A percentile compares a stretch with the other conserved stretches of the same genome.
Evolutionary conservation across 1,140 invertebrate species (phyloP).

Genomic region (Thereuonema tuberculata): DNA sequence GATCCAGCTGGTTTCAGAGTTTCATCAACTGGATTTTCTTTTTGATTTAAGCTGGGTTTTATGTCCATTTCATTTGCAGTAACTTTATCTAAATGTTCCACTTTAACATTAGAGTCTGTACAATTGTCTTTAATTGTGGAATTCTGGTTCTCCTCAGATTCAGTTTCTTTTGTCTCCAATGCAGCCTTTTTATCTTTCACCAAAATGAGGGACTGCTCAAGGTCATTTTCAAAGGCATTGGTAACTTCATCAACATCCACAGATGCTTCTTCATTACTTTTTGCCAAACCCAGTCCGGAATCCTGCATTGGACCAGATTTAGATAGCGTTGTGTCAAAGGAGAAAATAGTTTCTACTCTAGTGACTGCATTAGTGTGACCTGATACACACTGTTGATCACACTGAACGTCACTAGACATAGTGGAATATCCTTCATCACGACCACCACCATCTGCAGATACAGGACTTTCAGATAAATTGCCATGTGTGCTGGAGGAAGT

Average conservation of each 20-base stretch:
- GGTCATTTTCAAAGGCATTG: slow-evolving; percentile 1
- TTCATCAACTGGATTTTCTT: not conserved
- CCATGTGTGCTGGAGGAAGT: no score
- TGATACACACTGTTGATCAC: slow-evolving; percentile 17
- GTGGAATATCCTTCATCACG: slow-evolving; percentile 71
- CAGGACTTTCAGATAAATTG: not conserved
- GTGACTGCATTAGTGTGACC: not conserved
- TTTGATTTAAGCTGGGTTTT: no score
- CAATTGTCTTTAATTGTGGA: not conserved
- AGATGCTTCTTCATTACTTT: not conserved
- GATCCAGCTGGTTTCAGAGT: not conserved
- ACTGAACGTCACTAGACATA: slow-evolving; percentile 74
- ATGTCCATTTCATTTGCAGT: not conserved
- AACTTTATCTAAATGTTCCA: not conserved
- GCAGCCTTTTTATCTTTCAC: not conserved
- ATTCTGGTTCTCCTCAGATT: not conserved
- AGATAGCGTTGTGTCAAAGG: not conserved
- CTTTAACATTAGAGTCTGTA: not conserved
- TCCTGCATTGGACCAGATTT: not conserved
- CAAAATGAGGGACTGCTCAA: not conserved
- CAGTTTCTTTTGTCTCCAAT: not conserved
- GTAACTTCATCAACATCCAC: not conserved
- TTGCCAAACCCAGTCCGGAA: not conserved
- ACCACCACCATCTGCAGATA: not conserved
- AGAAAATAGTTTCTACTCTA: not conserved